phyloP scores from a whole-genome alignment of 2,888 invertebrate species.

The Agrotis clavis region DNA sequence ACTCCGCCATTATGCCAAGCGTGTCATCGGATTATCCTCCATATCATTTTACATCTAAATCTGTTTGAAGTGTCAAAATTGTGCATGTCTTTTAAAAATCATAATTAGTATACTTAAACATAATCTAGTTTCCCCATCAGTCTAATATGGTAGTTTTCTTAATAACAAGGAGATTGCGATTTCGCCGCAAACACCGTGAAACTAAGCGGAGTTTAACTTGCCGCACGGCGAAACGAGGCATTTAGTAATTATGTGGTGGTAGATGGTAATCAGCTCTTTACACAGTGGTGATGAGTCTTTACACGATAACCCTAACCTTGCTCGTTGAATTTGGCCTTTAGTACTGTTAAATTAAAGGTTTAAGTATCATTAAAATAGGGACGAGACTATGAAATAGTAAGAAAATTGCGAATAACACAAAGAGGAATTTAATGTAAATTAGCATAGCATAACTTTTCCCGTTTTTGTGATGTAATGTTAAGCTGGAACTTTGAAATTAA shows the following conservation, averaged over 20 bases:
- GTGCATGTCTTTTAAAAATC: background rate
- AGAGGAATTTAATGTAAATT: too few relatives aligned
- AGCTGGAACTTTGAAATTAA: too few relatives aligned
- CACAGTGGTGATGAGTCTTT: background rate
- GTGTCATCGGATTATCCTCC: too few relatives aligned
- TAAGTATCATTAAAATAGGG: too few relatives aligned
- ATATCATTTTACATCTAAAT: too few relatives aligned
- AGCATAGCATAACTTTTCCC: too few relatives aligned
- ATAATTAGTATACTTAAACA: background rate
- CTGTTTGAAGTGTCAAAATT: background rate
- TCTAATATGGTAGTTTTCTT: constrained; percentile 25
- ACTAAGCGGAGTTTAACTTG: constrained; percentile 19
- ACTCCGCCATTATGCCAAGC: too few relatives aligned
- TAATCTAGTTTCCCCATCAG: constrained; percentile 21
- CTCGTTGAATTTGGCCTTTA: background rate
- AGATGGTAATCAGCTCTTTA: constrained; percentile 16
- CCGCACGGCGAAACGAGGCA: constrained; percentile 32
- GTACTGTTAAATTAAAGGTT: too few relatives aligned
- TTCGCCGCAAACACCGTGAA: constrained; percentile 35
- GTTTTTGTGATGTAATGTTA: too few relatives aligned
- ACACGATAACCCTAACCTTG: background rate
- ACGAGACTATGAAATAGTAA: too few relatives aligned
- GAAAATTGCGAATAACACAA: too few relatives aligned
- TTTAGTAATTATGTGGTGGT: constrained; percentile 31
- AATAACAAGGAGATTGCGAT: constrained; percentile 32